A percentile compares a stretch with the other conserved stretches of the same genome.
Evolutionary conservation across 2,113 vertebrate genomes (phyloP).

Genomic region (Hystrix cristata): DNA sequence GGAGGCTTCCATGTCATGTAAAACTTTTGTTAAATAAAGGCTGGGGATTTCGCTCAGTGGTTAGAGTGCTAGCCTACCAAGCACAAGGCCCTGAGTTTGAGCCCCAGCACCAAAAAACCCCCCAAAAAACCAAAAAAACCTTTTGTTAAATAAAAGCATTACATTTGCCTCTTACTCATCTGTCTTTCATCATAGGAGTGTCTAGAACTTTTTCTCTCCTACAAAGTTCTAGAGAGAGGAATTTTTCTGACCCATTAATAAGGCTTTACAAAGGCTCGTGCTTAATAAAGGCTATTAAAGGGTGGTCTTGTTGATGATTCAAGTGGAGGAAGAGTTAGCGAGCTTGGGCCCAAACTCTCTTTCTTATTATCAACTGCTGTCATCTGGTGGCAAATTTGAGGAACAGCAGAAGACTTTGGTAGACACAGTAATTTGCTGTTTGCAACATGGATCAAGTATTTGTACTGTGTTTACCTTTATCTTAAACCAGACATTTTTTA

Average conservation of each 20-base stretch:
- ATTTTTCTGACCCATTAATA: neutral
- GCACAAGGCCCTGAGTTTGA: too few relatives aligned
- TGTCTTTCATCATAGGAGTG: neutral
- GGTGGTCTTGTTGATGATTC: neutral
- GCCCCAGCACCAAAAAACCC: too few relatives aligned
- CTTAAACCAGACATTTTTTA: neutral
- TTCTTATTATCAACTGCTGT: conserved; percentile 70
- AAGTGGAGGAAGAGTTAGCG: neutral
- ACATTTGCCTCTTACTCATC: neutral
- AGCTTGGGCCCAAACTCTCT: neutral
- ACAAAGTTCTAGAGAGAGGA: neutral
- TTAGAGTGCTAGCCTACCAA: too few relatives aligned
- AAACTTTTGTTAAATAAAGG: neutral
- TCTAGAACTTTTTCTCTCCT: too few relatives aligned
- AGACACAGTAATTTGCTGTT: neutral
- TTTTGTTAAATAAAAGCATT: neutral
- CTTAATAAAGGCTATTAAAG: neutral
- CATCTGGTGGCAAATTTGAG: conserved; percentile 75
- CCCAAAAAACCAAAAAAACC: too few relatives aligned
- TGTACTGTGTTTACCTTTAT: neutral
- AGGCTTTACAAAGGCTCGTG: neutral
- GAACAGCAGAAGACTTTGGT: conserved; percentile 30
- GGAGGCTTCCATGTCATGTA: neutral
- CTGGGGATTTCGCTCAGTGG: too few relatives aligned
- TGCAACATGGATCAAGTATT: neutral